A percentile compares a stretch with the other conserved stretches of the same genome.
phyloP scores from a whole-genome alignment of 2,797 vertebrate genomes.

The Lagocephalus sceleratus region DNA sequence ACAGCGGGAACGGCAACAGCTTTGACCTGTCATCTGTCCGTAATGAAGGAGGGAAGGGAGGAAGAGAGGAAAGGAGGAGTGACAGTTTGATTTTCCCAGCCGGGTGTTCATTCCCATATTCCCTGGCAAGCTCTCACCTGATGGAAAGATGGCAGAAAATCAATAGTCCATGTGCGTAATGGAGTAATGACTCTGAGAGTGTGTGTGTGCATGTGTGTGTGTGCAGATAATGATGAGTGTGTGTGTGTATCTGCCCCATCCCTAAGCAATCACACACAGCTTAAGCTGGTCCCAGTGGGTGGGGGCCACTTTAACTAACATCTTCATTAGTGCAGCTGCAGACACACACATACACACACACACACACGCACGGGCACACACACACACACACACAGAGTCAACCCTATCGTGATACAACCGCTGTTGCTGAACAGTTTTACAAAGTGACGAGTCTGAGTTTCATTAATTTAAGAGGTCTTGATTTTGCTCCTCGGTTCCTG shows the following conservation, averaged over 20 bases:
- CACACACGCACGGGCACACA: conserved; percentile 42
- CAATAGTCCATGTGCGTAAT: conserved; percentile 83
- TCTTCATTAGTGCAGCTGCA: conserved; percentile 76
- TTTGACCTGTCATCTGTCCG: conserved; percentile 72
- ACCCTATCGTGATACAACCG: conserved; percentile 31
- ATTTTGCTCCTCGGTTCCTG: neutral
- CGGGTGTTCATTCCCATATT: conserved; percentile 77
- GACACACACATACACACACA: conserved; percentile 43
- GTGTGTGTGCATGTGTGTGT: conserved; percentile 50
- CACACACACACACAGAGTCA: conserved; percentile 31
- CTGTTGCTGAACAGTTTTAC: conserved; percentile 40
- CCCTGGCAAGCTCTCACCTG: conserved; percentile 79
- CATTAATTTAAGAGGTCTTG: neutral
- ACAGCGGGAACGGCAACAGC: conserved; percentile 57
- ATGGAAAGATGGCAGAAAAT: conserved; percentile 86
- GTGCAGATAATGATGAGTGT: conserved; percentile 68
- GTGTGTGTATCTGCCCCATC: conserved; percentile 64
- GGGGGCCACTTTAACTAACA: conserved; percentile 78
- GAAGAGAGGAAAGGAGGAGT: conserved; percentile 71
- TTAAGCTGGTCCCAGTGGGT: conserved; percentile 74
- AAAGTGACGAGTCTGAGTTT: conserved; percentile 14
- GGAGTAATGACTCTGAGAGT: conserved; percentile 78
- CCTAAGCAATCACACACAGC: conserved; percentile 78
- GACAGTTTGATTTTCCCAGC: conserved; percentile 76
- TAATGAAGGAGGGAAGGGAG: conserved; percentile 68